Percentiles rank a stretch among this genome's conserved stretches.
These are phyloP conservation scores for Siniperca undulata DNA, from an alignment of 2,797 vertebrate species.

Conservation along the genomic window DNA sequence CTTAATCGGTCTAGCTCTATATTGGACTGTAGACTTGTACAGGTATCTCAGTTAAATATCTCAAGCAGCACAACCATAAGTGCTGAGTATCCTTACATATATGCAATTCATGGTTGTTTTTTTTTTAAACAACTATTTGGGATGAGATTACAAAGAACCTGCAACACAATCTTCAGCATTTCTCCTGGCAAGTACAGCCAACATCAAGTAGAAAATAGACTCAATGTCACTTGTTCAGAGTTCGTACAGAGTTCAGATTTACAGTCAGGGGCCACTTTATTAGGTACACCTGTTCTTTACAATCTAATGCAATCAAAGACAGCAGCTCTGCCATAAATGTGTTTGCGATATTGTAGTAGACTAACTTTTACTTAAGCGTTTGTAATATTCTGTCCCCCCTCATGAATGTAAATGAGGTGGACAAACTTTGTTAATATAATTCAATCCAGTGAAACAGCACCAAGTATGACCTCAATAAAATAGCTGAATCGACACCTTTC, in stretches of 20 bases:
- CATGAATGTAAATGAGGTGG: background rate
- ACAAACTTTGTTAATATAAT: background rate
- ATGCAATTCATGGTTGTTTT: background rate
- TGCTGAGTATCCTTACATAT: background rate
- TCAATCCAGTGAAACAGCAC: background rate
- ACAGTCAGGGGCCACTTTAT: background rate
- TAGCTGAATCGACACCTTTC: background rate
- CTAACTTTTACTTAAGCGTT: background rate
- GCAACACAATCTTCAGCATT: background rate
- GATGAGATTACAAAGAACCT: background rate
- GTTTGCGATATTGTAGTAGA: background rate
- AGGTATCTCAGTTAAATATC: background rate
- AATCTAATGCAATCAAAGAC: background rate
- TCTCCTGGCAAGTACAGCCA: background rate
- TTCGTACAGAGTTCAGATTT: background rate
- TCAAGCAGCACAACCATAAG: background rate
- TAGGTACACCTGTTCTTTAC: background rate
- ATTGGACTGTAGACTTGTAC: background rate
- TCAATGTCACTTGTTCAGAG: too few relatives aligned
- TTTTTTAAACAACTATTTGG: background rate
- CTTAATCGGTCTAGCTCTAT: background rate
- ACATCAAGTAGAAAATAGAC: background rate
- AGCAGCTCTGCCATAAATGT: background rate
- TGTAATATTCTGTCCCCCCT: background rate
- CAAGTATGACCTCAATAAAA: background rate